These are phyloP conservation scores for Mergus octosetaceus DNA, from an alignment of 2,797 vertebrate genomes.

Conservation along the genomic window DNA sequence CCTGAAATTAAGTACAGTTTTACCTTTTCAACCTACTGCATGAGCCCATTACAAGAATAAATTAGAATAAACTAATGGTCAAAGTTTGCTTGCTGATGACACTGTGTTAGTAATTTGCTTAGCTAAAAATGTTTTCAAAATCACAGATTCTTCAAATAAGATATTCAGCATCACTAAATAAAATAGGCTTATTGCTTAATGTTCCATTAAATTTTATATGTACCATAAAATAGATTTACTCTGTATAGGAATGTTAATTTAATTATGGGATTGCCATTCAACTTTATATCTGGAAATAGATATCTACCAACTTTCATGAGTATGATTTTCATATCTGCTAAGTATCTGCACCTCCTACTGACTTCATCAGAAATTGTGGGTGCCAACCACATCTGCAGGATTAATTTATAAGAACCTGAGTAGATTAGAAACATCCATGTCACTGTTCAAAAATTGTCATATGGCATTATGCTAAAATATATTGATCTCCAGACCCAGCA, in stretches of 20 bases:
- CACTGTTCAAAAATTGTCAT: not conserved
- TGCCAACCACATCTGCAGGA: not conserved
- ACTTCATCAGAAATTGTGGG: not conserved
- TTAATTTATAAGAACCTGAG: not conserved
- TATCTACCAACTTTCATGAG: not conserved
- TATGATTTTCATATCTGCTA: not conserved
- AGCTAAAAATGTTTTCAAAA: not conserved
- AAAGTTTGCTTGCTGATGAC: not conserved
- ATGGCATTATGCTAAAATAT: not conserved
- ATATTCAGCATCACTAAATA: not conserved
- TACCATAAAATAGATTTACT: not conserved
- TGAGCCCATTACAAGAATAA: not conserved
- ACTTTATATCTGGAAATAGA: not conserved
- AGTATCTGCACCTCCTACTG: not conserved
- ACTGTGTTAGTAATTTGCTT: not conserved
- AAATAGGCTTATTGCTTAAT: not conserved
- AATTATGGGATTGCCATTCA: not conserved
- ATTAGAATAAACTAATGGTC: not conserved
- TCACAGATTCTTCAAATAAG: not conserved
- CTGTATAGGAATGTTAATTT: not conserved
- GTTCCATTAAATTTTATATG: conserved; percentile 10
- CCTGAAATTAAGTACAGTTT: not conserved
- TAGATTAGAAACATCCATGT: not conserved
- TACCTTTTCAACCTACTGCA: not conserved
- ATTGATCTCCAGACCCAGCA: not conserved